Percentiles rank a stretch among this genome's conserved stretches.
Evolutionary conservation across 2,888 invertebrate species (phyloP).

Genomic region (Drosophila dives): DNA sequence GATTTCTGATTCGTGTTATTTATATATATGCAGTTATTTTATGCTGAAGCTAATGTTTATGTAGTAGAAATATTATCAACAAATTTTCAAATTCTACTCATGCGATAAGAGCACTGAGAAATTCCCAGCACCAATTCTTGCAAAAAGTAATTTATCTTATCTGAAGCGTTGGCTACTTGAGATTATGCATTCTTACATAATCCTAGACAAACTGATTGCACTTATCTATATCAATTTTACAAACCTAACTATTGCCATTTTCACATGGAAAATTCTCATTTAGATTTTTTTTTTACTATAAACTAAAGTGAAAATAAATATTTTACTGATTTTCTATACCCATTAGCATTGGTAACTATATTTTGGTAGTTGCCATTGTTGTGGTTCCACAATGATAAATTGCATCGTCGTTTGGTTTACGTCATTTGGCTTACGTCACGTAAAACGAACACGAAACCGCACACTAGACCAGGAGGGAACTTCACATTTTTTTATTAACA

Average conservation of each 20-base stretch:
- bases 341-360: not conserved
- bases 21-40: not conserved
- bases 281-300: not conserved
- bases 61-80: not conserved
- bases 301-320: not conserved
- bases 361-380: not conserved
- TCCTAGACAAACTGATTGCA: conserved; percentile 23
- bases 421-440: not conserved
- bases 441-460: not conserved
- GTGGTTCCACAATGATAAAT: not conserved
- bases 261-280: not conserved
- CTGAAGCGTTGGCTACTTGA: conserved; percentile 12
- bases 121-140: not conserved
- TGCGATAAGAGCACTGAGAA: conserved; percentile 8
- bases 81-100: not conserved
- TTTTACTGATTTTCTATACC: not conserved
- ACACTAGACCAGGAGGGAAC: not conserved
- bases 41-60: not conserved
- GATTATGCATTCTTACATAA: not conserved
- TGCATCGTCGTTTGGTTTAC: too few species aligned
- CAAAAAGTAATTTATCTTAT: conserved; percentile 36
- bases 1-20: not conserved
- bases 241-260: not conserved
- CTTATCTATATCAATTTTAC: not conserved
- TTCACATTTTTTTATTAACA: conserved; percentile 93